Evolutionary conservation across 2,888 invertebrate species (phyloP).

Genomic region (Amiota communis): DNA sequence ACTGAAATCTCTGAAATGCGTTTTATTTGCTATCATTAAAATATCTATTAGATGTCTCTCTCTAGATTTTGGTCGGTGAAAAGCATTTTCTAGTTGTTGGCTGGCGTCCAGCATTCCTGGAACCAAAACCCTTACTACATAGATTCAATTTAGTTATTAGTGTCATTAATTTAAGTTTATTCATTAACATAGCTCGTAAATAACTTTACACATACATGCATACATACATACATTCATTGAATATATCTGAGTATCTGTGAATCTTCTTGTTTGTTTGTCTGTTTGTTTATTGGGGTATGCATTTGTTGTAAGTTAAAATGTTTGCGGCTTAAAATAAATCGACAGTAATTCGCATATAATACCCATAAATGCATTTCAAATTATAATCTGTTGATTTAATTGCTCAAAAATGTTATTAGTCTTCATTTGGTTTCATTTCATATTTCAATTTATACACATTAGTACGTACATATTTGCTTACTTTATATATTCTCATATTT

Average conservation of each 20-base stretch:
- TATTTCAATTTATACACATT: no score
- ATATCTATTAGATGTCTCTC: background rate
- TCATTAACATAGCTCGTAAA: constrained; percentile 16
- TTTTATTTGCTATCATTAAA: background rate
- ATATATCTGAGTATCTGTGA: background rate
- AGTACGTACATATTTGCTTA: no score
- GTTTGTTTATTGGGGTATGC: background rate
- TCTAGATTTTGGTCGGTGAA: background rate
- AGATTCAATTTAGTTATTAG: background rate
- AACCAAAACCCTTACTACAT: background rate
- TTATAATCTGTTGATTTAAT: constrained; percentile 18
- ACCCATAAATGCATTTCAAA: constrained; percentile 15
- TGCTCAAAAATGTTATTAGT: background rate
- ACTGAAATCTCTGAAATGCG: background rate
- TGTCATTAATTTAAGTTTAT: constrained; percentile 11
- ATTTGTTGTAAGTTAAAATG: background rate
- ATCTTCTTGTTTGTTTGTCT: background rate
- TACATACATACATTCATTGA: background rate
- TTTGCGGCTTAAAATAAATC: constrained; percentile 22
- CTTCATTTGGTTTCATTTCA: no score
- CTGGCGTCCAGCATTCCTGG: no score
- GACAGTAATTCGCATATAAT: constrained; percentile 14
- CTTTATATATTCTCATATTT: no score
- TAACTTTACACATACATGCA: background rate
- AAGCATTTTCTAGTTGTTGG: background rate